These are phyloP conservation scores for Liparis tanakae DNA, from an alignment of 2,797 vertebrate genomes.

Conservation along the genomic window DNA sequence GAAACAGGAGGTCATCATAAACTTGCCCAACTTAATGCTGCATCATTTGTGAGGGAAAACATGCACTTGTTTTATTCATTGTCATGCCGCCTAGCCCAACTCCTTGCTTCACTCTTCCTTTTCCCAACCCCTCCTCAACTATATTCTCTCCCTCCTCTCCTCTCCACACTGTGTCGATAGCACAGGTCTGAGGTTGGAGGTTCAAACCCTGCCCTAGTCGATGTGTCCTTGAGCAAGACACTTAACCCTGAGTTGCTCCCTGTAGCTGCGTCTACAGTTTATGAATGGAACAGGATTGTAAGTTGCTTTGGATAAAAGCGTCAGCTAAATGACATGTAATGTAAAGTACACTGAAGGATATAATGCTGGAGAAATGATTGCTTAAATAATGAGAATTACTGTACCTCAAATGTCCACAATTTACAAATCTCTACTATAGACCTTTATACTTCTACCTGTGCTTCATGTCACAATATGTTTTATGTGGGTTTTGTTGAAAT, in stretches of 20 bases:
- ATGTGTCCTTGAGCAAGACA: no score
- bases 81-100: background rate
- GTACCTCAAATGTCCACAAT: background rate
- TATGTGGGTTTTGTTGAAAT: background rate
- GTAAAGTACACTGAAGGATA: no score
- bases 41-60: slow-evolving; percentile 22
- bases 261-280: no score
- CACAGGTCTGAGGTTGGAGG: background rate
- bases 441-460: background rate
- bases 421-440: background rate
- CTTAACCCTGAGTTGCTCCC: no score
- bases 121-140: background rate
- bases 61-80: slow-evolving; percentile 33
- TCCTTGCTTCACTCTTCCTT: background rate
- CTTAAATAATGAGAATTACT: background rate
- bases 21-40: slow-evolving; percentile 2
- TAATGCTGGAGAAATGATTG: background rate
- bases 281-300: no score
- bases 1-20: slow-evolving; percentile 12
- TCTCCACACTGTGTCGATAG: slow-evolving; percentile 1
- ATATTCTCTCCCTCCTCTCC: background rate
- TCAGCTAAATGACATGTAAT: no score
- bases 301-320: no score
- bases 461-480: background rate
- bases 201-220: no score